Percentiles rank a stretch among this genome's conserved stretches.
Evolutionary conservation across 2,888 invertebrate genomes (phyloP).

Genomic region (Noctuana brunneofusca): DNA sequence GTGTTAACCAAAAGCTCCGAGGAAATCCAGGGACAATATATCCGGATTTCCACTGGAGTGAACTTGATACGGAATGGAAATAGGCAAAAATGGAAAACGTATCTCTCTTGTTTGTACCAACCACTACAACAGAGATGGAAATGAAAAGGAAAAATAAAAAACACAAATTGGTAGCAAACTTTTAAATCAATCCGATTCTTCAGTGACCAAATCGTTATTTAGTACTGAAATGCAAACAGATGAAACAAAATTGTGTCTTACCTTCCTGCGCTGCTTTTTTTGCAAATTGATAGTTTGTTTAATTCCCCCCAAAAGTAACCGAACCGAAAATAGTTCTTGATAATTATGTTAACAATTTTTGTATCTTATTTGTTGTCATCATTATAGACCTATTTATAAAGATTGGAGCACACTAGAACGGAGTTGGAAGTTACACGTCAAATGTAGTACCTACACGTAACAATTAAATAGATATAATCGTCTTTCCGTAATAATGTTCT

Average conservation of each 20-base stretch:
- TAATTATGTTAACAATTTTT: neutral
- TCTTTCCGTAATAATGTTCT: constrained; percentile 35
- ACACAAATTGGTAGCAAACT: constrained; percentile 20
- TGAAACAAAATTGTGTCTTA: constrained; percentile 16
- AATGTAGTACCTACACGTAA: neutral
- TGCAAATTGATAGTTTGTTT: neutral
- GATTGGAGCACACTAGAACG: constrained; percentile 12
- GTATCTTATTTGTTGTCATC: neutral
- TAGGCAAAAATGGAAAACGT: constrained; percentile 22
- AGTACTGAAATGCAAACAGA: constrained; percentile 18
- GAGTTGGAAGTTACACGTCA: neutral
- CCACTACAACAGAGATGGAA: constrained; percentile 19
- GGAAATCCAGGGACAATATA: constrained; percentile 26
- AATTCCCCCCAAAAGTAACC: neutral
- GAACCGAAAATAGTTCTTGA: neutral
- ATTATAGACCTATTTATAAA: constrained; percentile 12
- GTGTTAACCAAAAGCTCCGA: constrained; percentile 17
- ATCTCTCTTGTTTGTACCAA: constrained; percentile 11
- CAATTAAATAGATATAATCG: neutral
- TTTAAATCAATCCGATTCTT: constrained; percentile 26
- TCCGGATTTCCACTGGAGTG: constrained; percentile 19
- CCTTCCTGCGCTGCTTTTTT: constrained; percentile 17
- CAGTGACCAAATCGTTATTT: constrained; percentile 21
- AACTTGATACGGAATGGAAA: constrained; percentile 27
- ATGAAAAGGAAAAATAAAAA: constrained; percentile 14